Evolutionary conservation across 53 echinoderm and acorn worm genomes (phyloP).

Genomic region (Henricia sp.): DNA sequence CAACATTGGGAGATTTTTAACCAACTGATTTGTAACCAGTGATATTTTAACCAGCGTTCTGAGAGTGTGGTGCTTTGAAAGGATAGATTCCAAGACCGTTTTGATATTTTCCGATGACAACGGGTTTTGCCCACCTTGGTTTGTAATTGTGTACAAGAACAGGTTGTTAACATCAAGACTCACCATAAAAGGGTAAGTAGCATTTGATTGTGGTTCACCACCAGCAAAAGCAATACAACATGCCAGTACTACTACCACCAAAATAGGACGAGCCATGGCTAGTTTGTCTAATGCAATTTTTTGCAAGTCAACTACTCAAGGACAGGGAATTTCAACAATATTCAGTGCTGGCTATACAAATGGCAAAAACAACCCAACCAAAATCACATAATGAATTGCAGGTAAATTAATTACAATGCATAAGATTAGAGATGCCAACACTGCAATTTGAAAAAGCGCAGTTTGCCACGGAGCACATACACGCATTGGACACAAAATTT

Average conservation of each 20-base stretch:
- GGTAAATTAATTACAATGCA: conserved; percentile 10
- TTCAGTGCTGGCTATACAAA: too few relatives aligned
- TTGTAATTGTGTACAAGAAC: conserved; percentile 28
- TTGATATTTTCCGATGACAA: background rate
- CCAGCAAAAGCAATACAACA: conserved; percentile 10
- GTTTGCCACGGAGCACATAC: background rate
- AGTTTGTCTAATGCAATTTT: conserved; percentile 5
- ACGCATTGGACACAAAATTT: background rate
- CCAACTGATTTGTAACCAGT: too few relatives aligned
- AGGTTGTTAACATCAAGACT: conserved; percentile 35
- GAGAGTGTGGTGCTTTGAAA: conserved; percentile 1
- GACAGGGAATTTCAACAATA: background rate
- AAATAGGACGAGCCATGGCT: conserved; percentile 25
- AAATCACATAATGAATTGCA: conserved; percentile 13
- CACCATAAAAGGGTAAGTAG: conserved; percentile 19
- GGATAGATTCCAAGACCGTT: conserved; percentile 2
- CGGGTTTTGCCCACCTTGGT: conserved; percentile 1
- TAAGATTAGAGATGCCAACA: background rate
- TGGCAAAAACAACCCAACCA: background rate
- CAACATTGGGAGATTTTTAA: too few relatives aligned
- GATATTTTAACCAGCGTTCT: too few relatives aligned
- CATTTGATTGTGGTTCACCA: conserved; percentile 27
- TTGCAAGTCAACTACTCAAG: conserved; percentile 6
- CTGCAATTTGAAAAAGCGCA: background rate
- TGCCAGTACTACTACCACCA: conserved; percentile 4